Conservation (phyloP, 2,888 invertebrate genomes). For the Endotricha flammealis region DNA sequence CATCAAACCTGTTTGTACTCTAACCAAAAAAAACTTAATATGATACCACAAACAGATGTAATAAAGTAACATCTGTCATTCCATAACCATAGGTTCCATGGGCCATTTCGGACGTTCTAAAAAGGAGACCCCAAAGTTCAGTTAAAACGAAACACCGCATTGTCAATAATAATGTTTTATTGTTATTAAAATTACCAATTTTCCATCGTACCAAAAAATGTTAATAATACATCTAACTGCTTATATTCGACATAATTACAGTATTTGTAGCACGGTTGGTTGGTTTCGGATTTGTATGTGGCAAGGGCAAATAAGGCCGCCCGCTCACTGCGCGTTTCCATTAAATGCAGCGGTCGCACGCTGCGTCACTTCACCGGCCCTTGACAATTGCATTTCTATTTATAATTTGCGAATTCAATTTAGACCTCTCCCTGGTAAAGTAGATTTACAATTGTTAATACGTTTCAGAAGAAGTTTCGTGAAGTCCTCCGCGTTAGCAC, state of each 20-base stretch:
- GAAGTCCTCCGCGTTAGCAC: no score
- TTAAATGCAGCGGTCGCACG: no score
- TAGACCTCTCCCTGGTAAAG: no score
- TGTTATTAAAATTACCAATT: constrained; percentile 47
- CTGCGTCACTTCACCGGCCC: no score
- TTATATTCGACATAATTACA: constrained; percentile 55
- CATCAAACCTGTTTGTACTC: no score
- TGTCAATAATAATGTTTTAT: constrained; percentile 26
- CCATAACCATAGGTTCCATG: background rate
- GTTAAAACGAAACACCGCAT: constrained; percentile 6
- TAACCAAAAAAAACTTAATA: no score
- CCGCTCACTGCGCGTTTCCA: no score
- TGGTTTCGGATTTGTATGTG: background rate
- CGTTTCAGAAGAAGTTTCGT: no score
- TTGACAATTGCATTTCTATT: no score
- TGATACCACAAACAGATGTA: background rate
- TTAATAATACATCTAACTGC: constrained; percentile 42
- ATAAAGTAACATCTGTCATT: background rate
- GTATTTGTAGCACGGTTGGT: constrained; percentile 25
- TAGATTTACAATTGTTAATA: no score
- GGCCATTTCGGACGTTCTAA: background rate
- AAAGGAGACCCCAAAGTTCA: background rate
- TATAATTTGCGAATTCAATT: no score
- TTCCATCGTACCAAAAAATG: constrained; percentile 38
- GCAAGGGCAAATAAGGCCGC: background rate